These are phyloP conservation scores for Zootoca vivipara DNA, from an alignment of 2,113 vertebrate genomes.

Conservation along the genomic window DNA sequence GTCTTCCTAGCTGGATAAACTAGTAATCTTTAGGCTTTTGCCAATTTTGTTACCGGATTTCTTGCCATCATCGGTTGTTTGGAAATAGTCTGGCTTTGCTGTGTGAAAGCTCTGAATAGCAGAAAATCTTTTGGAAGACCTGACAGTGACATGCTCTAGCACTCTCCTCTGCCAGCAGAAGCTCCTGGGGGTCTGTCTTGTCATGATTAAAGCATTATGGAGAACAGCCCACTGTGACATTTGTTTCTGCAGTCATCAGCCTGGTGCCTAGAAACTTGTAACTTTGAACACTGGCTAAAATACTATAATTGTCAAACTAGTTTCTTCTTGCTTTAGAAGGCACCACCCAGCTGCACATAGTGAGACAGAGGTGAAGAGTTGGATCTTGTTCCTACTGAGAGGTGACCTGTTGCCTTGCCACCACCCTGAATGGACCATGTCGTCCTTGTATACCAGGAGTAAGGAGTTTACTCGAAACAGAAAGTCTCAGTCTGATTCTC, in stretches of 20 bases:
- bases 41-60: slow-evolving; percentile 21
- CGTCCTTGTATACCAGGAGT: slow-evolving; percentile 87
- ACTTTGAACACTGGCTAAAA: slow-evolving; percentile 61
- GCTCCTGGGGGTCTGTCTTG: slow-evolving; percentile 48
- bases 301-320: slow-evolving; percentile 66
- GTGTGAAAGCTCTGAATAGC: not conserved
- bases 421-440: slow-evolving; percentile 79
- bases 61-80: slow-evolving; percentile 37
- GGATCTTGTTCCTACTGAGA: slow-evolving; percentile 40
- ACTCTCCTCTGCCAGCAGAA: slow-evolving; percentile 19
- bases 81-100: slow-evolving; percentile 35
- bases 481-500: slow-evolving; percentile 91
- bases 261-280: slow-evolving; percentile 62
- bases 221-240: slow-evolving; percentile 42
- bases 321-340: slow-evolving; percentile 71
- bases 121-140: slow-evolving; percentile 42
- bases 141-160: slow-evolving; percentile 50
- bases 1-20: slow-evolving; percentile 30
- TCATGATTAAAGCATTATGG: slow-evolving; percentile 56
- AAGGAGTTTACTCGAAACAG: slow-evolving; percentile 92
- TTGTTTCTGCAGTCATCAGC: slow-evolving; percentile 39
- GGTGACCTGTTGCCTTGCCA: slow-evolving; percentile 31
- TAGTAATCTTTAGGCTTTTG: slow-evolving; percentile 18
- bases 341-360: slow-evolving; percentile 50
- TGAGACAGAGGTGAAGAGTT: slow-evolving; percentile 57